These are phyloP conservation scores for Sycobia sp. DNA, from an alignment of 1,140 invertebrate genomes.

Conservation along the genomic window DNA sequence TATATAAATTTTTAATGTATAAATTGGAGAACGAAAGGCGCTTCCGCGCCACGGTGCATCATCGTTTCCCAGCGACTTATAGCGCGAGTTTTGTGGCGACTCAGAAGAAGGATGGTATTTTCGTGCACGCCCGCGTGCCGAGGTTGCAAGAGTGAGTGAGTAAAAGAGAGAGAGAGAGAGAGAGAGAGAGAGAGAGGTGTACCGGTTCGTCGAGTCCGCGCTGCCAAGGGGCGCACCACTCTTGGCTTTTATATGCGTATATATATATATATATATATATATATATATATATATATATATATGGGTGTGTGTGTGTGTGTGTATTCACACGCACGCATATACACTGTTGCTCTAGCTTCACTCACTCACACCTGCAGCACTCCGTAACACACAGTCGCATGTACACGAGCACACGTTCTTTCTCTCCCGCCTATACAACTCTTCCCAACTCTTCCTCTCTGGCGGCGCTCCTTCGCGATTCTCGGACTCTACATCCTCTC, in stretches of 20 bases:
- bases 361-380: no score
- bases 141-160: background rate
- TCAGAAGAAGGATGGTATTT: conserved; percentile 26
- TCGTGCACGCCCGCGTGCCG: background rate
- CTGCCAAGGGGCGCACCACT: background rate
- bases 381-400: no score
- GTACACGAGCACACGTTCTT: no score
- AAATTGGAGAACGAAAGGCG: conserved; percentile 29
- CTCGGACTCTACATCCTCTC: background rate
- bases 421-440: no score
- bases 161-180: conserved; percentile 4
- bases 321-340: no score
- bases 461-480: background rate
- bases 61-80: conserved; percentile 5
- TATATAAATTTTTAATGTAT: no score
- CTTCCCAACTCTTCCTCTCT: conserved; percentile 17
- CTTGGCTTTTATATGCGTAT: no score
- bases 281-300: no score
- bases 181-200: conserved; percentile 12
- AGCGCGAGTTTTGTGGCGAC: no score
- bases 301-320: background rate
- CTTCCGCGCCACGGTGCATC: conserved; percentile 10
- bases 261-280: no score
- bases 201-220: conserved; percentile 30
- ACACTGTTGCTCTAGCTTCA: no score